A percentile compares a stretch with the other conserved stretches of the same genome.
phyloP scores from a whole-genome alignment of 2,113 vertebrate species.

The Eubucco bourcierii region DNA sequence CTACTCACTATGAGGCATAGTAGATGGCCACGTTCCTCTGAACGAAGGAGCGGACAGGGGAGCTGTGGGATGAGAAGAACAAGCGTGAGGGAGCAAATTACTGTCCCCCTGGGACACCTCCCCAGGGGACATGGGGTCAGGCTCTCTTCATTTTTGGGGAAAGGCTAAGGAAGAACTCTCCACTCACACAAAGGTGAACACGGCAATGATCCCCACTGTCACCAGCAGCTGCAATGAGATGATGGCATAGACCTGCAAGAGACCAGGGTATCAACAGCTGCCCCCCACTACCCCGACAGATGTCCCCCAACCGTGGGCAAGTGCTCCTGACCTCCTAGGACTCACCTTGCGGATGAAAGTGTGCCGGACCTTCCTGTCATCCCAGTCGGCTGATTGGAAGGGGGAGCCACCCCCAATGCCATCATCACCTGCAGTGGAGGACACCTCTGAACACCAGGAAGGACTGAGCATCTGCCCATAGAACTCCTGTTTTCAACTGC shows the following conservation, averaged over 20 bases:
- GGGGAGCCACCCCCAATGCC: slow-evolving; percentile 71
- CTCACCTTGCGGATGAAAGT: slow-evolving; percentile 90
- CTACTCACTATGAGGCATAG: slow-evolving; percentile 89
- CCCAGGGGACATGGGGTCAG: neutral
- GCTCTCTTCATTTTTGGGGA: neutral
- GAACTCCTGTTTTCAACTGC: neutral
- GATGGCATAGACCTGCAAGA: slow-evolving; percentile 89
- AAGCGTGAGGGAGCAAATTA: neutral
- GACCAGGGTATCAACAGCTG: neutral
- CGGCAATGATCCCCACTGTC: slow-evolving; percentile 83
- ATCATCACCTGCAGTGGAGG: neutral
- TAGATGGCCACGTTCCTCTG: slow-evolving; percentile 78
- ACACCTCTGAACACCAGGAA: neutral
- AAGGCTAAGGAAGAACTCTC: neutral
- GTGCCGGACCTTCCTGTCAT: slow-evolving; percentile 83
- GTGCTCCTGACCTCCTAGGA: accelerated
- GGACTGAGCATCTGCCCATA: accelerated
- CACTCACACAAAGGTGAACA: slow-evolving; percentile 87
- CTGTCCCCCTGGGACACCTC: neutral
- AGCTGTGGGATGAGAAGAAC: neutral
- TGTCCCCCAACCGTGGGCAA: neutral
- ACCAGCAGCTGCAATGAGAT: slow-evolving; percentile 86
- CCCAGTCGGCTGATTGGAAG: slow-evolving; percentile 79
- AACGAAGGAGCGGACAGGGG: slow-evolving; percentile 57
- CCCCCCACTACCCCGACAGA: accelerated